Percentiles rank a stretch among this genome's conserved stretches.
These are phyloP conservation scores for Podarcis lilfordi DNA, from an alignment of 2,797 vertebrate genomes.

Conservation along the genomic window DNA sequence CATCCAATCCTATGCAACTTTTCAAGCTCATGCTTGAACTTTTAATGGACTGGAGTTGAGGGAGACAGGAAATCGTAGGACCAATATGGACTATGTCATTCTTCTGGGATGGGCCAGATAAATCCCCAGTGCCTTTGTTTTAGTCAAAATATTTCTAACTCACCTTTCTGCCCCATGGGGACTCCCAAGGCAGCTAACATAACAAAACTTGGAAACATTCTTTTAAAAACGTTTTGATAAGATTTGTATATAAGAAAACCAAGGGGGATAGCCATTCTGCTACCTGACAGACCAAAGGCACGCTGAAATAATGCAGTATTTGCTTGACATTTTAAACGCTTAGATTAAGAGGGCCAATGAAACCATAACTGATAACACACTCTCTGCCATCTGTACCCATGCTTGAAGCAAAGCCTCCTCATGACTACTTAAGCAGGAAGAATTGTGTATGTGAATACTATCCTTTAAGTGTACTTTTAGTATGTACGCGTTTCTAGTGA, in stretches of 20 bases:
- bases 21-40: not conserved
- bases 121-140: no score
- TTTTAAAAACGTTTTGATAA: not conserved
- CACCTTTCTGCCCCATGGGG: not conserved
- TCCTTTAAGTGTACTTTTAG: not conserved
- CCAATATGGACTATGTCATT: not conserved
- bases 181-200: not conserved
- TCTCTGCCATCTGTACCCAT: not conserved
- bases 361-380: not conserved
- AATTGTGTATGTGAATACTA: not conserved
- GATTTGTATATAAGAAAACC: not conserved
- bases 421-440: not conserved
- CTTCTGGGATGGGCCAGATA: not conserved
- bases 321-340: not conserved
- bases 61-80: not conserved
- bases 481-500: not conserved
- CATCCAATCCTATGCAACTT: not conserved
- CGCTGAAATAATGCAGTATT: not conserved
- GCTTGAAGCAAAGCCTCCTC: not conserved
- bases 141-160: not conserved
- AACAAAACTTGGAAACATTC: not conserved
- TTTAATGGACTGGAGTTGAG: not conserved
- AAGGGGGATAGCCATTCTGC: not conserved
- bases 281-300: not conserved
- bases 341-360: not conserved